phyloP scores from a whole-genome alignment of 2,888 invertebrate species.

The Agrochola litura region DNA sequence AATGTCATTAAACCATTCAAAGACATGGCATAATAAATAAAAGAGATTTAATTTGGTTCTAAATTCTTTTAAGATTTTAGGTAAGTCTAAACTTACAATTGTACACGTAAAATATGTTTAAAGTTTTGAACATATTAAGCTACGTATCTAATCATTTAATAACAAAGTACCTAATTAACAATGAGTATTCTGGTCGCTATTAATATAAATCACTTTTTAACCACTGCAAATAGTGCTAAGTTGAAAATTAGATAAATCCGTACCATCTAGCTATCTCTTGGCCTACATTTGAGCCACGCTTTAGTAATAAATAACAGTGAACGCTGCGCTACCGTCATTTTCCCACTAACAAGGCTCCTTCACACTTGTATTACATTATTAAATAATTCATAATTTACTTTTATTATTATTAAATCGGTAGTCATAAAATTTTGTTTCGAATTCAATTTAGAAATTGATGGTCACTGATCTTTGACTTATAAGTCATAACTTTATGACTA shows the following conservation, averaged over 20 bases:
- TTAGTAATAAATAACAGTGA: conserved; percentile 74
- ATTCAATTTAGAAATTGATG: background rate
- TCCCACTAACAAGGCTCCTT: conserved; percentile 48
- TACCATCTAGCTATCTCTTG: conserved; percentile 48
- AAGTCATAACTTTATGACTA: background rate
- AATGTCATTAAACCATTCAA: background rate
- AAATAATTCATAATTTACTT: background rate
- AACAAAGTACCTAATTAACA: background rate
- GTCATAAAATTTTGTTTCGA: background rate
- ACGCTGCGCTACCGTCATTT: conserved; percentile 68
- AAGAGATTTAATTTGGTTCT: background rate
- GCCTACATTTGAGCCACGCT: conserved; percentile 68
- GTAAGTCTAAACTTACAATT: background rate
- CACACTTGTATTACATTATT: conserved; percentile 42
- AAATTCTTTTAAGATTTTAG: background rate
- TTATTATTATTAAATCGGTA: conserved; percentile 10
- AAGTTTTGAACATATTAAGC: background rate
- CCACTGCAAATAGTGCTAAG: conserved; percentile 10
- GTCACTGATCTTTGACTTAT: background rate
- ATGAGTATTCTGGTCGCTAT: background rate
- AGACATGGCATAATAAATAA: conserved; percentile 1
- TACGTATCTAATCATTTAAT: background rate
- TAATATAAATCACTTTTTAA: background rate
- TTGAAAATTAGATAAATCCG: conserved; percentile 20
- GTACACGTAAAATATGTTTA: background rate